Conservation (phyloP, 2,888 invertebrate species). For the Pelosia muscerda region DNA sequence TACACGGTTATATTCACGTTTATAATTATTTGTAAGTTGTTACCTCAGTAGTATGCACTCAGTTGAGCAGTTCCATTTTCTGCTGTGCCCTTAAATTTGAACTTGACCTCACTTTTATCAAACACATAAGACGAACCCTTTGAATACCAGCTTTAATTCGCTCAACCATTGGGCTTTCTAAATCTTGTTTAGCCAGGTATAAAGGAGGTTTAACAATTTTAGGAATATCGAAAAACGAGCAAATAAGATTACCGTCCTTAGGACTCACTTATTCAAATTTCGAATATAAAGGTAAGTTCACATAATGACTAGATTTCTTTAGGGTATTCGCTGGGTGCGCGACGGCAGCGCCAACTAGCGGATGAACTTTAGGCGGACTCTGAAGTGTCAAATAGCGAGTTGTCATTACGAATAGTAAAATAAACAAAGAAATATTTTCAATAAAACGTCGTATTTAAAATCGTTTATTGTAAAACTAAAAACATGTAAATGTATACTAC, state of each 20-base stretch:
- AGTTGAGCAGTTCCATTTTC: background rate
- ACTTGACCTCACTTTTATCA: background rate
- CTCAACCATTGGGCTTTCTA: slow-evolving; percentile 5
- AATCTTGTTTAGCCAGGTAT: slow-evolving; percentile 21
- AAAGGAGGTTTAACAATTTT: slow-evolving; percentile 13
- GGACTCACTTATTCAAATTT: slow-evolving; percentile 28
- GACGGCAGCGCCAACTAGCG: too few relatives aligned
- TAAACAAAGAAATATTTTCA: too few relatives aligned
- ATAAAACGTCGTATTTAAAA: too few relatives aligned
- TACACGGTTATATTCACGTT: background rate
- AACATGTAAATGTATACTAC: too few relatives aligned
- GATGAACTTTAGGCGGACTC: too few relatives aligned
- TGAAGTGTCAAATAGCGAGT: too few relatives aligned
- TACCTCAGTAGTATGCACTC: too few relatives aligned
- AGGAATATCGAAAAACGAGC: slow-evolving; percentile 16
- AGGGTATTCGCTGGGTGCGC: too few relatives aligned
- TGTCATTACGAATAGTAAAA: too few relatives aligned
- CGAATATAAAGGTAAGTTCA: slow-evolving; percentile 2
- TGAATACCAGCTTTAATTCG: slow-evolving; percentile 2
- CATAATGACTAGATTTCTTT: background rate
- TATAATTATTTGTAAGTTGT: background rate
- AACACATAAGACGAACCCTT: slow-evolving; percentile 9
- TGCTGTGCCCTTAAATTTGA: background rate
- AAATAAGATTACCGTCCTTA: slow-evolving; percentile 17
- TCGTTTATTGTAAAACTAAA: too few relatives aligned